A percentile compares a stretch with the other conserved stretches of the same genome.
Evolutionary conservation across 2,797 vertebrate genomes (phyloP).

Genomic region (Xenopus petersii): DNA sequence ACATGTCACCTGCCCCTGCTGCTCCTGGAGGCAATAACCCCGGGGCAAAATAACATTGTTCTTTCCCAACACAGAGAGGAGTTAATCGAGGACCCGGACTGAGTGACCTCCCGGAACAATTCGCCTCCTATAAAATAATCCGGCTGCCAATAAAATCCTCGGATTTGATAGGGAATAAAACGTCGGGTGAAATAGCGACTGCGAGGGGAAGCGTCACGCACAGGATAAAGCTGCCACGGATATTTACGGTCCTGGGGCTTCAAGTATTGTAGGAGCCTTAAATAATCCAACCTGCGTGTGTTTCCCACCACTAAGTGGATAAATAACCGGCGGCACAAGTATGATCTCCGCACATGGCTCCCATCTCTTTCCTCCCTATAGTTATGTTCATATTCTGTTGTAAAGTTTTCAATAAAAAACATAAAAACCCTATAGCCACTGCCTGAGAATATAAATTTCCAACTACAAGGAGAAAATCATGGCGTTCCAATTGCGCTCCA

Average conservation of each 20-base stretch:
- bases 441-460: not conserved
- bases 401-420: too few relatives aligned
- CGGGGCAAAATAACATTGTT: too few relatives aligned
- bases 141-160: slow-evolving; percentile 20
- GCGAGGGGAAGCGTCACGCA: not conserved
- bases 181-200: slow-evolving; percentile 31
- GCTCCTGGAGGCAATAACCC: too few relatives aligned
- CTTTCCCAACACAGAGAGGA: too few relatives aligned
- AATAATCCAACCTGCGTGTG: slow-evolving; percentile 17
- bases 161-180: slow-evolving; percentile 28
- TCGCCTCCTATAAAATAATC: slow-evolving; percentile 35
- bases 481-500: too few relatives aligned
- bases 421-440: not conserved
- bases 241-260: slow-evolving; percentile 24
- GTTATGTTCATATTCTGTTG: too few relatives aligned
- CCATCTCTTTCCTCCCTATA: not conserved
- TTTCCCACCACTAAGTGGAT: slow-evolving; percentile 1
- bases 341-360: not conserved
- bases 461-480: too few relatives aligned
- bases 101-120: slow-evolving; percentile 30
- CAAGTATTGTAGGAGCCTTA: slow-evolving; percentile 17
- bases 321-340: slow-evolving; percentile 19
- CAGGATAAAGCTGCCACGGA: slow-evolving; percentile 25
- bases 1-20: too few relatives aligned
- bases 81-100: not conserved